Base-by-base conservation (phyloP, 2,888 invertebrate species). In the Spodoptera exigua region DNA sequence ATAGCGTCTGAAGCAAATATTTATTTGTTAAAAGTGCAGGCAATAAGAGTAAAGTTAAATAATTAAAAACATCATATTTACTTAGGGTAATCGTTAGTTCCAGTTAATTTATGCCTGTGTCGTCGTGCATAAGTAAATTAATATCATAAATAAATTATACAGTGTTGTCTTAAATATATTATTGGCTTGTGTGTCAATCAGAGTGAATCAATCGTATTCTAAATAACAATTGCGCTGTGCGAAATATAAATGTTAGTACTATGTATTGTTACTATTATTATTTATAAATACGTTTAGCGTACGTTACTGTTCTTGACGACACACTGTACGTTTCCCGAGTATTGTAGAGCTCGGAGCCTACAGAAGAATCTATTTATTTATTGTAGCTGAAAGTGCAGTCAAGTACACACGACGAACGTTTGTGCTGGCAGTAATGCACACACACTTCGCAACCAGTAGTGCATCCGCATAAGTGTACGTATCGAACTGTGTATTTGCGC, bases 211-310 rank as follows among this genome's bases (percentile, higher is more conserved):
- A 63, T 35, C 18, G 21, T 45, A 37, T 43, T 51, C 63, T 37
- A 51, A 57, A 44, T 63, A 61, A 44, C 34, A 17, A 44, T 64
- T 54, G 57, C 45, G 52, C 49, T 60, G 45, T 64, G 61, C 45
- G 41, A 48, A 54, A 46, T 51, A 47, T 54, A 53, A 66, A 62
- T 65, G 59, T 73, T 62, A 63, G 46, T 49, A 56, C 51, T 55
- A 32, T 49, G 35, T 61, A 57, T 57, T 59, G 71, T 59, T 52
- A 57, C 35, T 64, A 45, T 57, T 65, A 61, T 70, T 56, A 70
- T 57, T 67, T 70, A 70, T 39, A 62, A 54, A 61, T 39, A 46
- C 39, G 56, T 52, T 39, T 37, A 45, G 44, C 37, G 43, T 53
- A 46, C 39, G 27, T 48, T 70, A 16, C 35, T 21, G 44, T 36